Evolutionary conservation across 2,888 invertebrate species (phyloP).

Genomic region (Dinocampus coccinellae): DNA sequence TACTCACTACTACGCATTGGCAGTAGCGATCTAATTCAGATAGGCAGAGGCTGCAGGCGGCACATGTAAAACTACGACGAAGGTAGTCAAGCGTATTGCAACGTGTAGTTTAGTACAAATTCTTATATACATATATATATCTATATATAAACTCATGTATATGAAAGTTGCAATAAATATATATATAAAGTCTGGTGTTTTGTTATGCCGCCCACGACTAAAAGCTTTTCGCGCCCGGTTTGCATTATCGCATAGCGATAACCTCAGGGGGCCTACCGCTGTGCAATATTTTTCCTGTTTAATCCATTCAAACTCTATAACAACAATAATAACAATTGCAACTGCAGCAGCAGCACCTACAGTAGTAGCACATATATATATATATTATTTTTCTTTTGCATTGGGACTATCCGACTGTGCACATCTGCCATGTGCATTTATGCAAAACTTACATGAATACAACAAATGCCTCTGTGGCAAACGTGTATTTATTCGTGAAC

Average conservation of each 20-base stretch:
- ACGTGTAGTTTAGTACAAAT: too few species aligned
- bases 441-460: conserved; percentile 19
- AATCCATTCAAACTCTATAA: conserved; percentile 17
- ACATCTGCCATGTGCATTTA: conserved; percentile 31
- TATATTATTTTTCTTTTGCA: background rate
- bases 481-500: too few species aligned
- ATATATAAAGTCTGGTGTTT: background rate
- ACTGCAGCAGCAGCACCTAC: background rate
- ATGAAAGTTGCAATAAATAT: background rate
- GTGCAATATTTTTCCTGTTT: conserved; percentile 43
- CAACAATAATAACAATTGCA: too few species aligned
- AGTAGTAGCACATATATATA: background rate
- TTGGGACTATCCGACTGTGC: conserved; percentile 6
- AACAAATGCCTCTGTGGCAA: conserved; percentile 6
- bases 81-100: conserved; percentile 10
- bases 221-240: conserved; percentile 28
- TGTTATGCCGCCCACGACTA: conserved; percentile 34
- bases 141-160: background rate
- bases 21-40: conserved; percentile 10
- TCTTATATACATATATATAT: background rate
- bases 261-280: conserved; percentile 45
- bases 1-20: background rate
- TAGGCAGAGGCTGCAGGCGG: background rate
- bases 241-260: conserved; percentile 47
- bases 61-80: background rate